These are phyloP conservation scores for Nansenia antarctica DNA, from an alignment of 2,113 vertebrate species.

Conservation along the genomic window DNA sequence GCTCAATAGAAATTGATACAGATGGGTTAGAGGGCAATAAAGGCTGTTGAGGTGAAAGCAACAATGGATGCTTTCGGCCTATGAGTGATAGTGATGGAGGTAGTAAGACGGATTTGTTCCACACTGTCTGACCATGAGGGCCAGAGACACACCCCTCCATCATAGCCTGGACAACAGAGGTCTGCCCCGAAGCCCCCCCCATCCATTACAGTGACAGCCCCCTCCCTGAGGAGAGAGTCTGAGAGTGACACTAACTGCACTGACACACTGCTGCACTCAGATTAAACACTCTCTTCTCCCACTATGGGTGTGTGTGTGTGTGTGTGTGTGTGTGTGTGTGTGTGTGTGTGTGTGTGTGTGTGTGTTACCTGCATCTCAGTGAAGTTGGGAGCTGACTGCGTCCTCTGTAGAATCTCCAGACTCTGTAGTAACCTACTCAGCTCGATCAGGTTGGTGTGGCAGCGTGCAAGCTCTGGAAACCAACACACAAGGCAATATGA, in stretches of 20 bases:
- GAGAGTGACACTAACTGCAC: not conserved
- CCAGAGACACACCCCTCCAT: constrained; percentile 2
- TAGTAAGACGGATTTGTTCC: constrained; percentile 5
- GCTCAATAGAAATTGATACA: constrained; percentile 10
- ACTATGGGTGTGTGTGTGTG: not conserved
- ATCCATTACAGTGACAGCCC: not conserved
- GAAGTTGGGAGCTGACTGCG: constrained; percentile 97
- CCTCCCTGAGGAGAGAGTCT: not conserved
- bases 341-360: not conserved
- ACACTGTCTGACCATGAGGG: not conserved
- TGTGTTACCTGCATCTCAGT: constrained; percentile 78
- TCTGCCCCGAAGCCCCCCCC: not conserved
- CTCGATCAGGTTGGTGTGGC: constrained; percentile 94
- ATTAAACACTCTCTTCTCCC: not conserved
- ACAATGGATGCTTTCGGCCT: not conserved
- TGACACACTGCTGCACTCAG: not conserved
- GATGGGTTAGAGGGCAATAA: constrained; percentile 17
- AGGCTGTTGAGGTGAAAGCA: not conserved
- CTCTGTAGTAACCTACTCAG: constrained; percentile 94
- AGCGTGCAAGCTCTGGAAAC: constrained; percentile 89
- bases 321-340: not conserved
- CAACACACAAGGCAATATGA: constrained; percentile 30
- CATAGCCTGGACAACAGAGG: not conserved
- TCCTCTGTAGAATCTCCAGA: constrained; percentile 97
- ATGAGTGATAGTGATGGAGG: not conserved